Conservation (phyloP, 2,888 invertebrate species). For the Hermaeophaga mercurialis region DNA sequence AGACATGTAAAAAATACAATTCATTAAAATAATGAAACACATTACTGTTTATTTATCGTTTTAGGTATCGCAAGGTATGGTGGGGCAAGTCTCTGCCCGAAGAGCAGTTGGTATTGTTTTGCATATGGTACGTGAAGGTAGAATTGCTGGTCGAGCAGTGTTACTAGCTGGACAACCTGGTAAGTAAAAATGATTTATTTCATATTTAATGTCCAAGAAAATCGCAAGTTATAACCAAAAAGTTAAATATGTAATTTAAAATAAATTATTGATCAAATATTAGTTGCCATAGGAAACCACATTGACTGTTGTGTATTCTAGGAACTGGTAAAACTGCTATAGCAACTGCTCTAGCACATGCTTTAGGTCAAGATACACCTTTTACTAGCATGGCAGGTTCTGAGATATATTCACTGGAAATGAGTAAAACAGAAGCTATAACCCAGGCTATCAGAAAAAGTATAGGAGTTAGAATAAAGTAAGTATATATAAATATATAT, state of each 20-base stretch:
- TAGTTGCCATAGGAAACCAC: background rate
- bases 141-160: conserved; percentile 95
- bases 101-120: conserved; percentile 93
- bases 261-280: background rate
- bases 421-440: conserved; percentile 98
- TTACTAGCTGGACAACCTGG: conserved; percentile 95
- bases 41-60: conserved; percentile 5
- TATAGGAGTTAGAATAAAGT: conserved; percentile 84
- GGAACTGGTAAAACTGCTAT: conserved; percentile 95
- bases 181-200: conserved; percentile 44
- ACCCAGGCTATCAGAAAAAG: conserved; percentile 95
- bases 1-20: conserved; percentile 65
- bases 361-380: conserved; percentile 92
- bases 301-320: conserved; percentile 23
- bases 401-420: conserved; percentile 97
- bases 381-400: conserved; percentile 99
- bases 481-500: conserved; percentile 29
- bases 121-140: conserved; percentile 98
- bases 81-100: conserved; percentile 89
- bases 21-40: background rate
- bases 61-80: conserved; percentile 93
- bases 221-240: background rate
- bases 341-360: conserved; percentile 95
- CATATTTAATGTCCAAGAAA: too few relatives aligned
- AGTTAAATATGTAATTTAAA: too few relatives aligned